Evolutionary conservation across 2,888 invertebrate genomes (phyloP).

Genomic region (Galeopsomyia nigrocyanea): DNA sequence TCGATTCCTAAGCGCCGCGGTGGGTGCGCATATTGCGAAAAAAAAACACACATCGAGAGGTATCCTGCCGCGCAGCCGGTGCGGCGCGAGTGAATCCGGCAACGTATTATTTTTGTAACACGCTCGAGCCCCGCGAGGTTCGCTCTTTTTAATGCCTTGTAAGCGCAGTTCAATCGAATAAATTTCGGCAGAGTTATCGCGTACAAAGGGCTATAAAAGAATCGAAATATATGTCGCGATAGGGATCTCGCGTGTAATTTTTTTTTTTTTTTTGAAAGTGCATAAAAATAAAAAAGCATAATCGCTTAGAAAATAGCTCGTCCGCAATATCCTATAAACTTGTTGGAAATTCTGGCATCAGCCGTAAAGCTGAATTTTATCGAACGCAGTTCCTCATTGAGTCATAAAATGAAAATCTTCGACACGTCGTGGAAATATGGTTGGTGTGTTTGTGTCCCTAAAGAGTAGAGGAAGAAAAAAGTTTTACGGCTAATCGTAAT

Average conservation of each 20-base stretch:
- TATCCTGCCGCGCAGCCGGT: constrained; percentile 4
- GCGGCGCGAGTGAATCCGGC: background rate
- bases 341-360: background rate
- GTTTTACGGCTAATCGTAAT: background rate
- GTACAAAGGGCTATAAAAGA: no score
- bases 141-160: constrained; percentile 13
- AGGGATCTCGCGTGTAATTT: no score
- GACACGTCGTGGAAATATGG: background rate
- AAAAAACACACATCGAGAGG: constrained; percentile 7
- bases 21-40: background rate
- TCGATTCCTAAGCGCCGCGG: constrained; percentile 35
- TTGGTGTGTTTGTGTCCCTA: background rate
- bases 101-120: constrained; percentile 14
- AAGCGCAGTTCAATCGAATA: constrained; percentile 38
- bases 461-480: no score
- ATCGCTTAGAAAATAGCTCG: constrained; percentile 13
- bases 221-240: no score
- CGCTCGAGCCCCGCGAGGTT: background rate
- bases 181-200: constrained; percentile 34
- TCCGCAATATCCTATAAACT: background rate
- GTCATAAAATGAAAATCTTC: constrained; percentile 3
- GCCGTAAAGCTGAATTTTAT: background rate
- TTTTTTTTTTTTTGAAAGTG: no score
- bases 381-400: background rate
- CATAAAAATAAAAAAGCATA: no score